A percentile compares a stretch with the other conserved stretches of the same genome.
Conservation (phyloP, 2,888 invertebrate species). For the Serrognathus titanus region DNA sequence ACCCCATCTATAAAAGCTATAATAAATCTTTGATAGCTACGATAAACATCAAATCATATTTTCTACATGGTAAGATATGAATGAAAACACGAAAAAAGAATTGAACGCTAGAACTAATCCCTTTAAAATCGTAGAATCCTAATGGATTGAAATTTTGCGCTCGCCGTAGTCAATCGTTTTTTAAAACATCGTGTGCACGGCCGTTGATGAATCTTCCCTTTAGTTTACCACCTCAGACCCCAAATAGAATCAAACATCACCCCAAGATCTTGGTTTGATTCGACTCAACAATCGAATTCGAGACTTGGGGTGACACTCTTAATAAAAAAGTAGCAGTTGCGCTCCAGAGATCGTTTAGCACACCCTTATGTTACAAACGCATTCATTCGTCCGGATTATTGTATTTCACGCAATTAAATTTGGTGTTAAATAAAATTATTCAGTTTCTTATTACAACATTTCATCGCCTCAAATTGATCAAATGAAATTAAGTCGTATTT, state of each 20-base stretch:
- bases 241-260: conserved; percentile 43
- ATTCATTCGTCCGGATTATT: conserved; percentile 35
- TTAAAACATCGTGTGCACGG: conserved; percentile 34
- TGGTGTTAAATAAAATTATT: conserved; percentile 35
- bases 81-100: conserved; percentile 17
- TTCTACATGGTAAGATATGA: conserved; percentile 12
- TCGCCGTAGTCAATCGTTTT: conserved; percentile 27
- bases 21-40: conserved; percentile 16
- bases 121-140: conserved; percentile 14
- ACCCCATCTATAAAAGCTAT: conserved; percentile 15
- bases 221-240: conserved; percentile 43
- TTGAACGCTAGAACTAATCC: neutral
- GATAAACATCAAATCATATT: conserved; percentile 16
- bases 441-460: conserved; percentile 5
- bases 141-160: conserved; percentile 30
- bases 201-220: conserved; percentile 39
- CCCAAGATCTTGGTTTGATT: conserved; percentile 38
- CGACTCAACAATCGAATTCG: conserved; percentile 37
- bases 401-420: conserved; percentile 43
- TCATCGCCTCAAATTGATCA: conserved; percentile 5
- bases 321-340: conserved; percentile 46
- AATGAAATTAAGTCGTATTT: neutral
- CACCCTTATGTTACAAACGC: conserved; percentile 37
- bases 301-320: conserved; percentile 43
- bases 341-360: conserved; percentile 37